Evolutionary conservation across 2,797 vertebrate genomes (phyloP).

Genomic region (Amphiprion clarkii): DNA sequence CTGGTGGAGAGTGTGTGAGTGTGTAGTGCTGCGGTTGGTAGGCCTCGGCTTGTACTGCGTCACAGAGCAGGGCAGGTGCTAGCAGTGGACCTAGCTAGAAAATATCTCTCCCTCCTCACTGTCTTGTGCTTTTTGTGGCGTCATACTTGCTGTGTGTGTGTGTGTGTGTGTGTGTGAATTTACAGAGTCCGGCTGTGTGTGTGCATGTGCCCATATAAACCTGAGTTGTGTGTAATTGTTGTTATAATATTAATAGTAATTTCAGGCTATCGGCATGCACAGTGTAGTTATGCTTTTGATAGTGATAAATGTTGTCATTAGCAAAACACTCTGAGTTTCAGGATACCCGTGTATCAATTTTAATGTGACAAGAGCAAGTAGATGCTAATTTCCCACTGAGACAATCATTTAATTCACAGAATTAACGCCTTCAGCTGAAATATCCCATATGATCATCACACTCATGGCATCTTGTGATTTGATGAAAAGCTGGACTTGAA

Average conservation of each 20-base stretch:
- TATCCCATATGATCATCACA: neutral
- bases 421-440: constrained; percentile 7
- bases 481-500: neutral
- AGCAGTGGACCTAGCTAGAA: constrained; percentile 25
- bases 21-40: constrained; percentile 39
- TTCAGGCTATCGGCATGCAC: constrained; percentile 12
- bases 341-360: constrained; percentile 11
- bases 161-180: constrained; percentile 11
- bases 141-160: constrained; percentile 8
- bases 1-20: constrained; percentile 27
- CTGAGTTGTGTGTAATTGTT: constrained; percentile 4
- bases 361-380: constrained; percentile 9
- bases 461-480: constrained; percentile 8
- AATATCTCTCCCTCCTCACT: constrained; percentile 19
- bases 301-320: constrained; percentile 39
- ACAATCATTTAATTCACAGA: constrained; percentile 3
- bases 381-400: neutral
- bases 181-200: constrained; percentile 20
- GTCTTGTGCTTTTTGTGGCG: constrained; percentile 18
- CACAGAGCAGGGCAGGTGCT: constrained; percentile 61
- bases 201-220: neutral
- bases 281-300: constrained; percentile 5
- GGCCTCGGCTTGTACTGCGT: constrained; percentile 68
- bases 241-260: constrained; percentile 39
- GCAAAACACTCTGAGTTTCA: constrained; percentile 13